Percentiles rank a stretch among this genome's conserved stretches.
Evolutionary conservation across 2,113 vertebrate species (phyloP).

Genomic region (Hyperopisus bebe): DNA sequence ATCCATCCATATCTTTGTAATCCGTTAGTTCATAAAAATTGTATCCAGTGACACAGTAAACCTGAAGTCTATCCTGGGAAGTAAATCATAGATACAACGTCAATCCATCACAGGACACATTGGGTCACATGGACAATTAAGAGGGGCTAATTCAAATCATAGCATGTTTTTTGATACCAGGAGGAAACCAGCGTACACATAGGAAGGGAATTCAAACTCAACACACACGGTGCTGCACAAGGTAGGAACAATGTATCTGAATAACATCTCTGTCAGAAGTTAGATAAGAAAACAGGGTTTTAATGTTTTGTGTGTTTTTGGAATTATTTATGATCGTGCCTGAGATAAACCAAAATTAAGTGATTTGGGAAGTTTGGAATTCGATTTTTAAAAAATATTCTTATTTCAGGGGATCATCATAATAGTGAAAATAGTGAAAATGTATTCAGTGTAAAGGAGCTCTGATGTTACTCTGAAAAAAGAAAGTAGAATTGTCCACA

Average conservation of each 20-base stretch:
- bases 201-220: not conserved
- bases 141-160: not conserved
- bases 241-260: not conserved
- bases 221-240: not conserved
- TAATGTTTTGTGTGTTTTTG: not conserved
- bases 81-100: not conserved
- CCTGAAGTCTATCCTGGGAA: not conserved
- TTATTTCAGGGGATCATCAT: not conserved
- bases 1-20: not conserved
- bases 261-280: not conserved
- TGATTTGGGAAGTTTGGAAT: not conserved
- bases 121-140: not conserved
- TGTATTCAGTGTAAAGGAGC: not conserved
- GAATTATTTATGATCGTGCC: not conserved
- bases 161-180: not conserved
- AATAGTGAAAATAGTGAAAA: not conserved
- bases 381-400: not conserved
- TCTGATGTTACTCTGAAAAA: not conserved
- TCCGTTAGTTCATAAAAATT: not conserved
- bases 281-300: not conserved
- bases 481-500: not conserved
- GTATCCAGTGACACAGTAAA: not conserved
- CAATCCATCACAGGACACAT: not conserved
- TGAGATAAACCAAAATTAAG: not conserved
- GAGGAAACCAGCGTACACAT: not conserved